These are phyloP conservation scores for Pachypeltis micranthus DNA, from an alignment of 1,140 invertebrate species.

Conservation along the genomic window DNA sequence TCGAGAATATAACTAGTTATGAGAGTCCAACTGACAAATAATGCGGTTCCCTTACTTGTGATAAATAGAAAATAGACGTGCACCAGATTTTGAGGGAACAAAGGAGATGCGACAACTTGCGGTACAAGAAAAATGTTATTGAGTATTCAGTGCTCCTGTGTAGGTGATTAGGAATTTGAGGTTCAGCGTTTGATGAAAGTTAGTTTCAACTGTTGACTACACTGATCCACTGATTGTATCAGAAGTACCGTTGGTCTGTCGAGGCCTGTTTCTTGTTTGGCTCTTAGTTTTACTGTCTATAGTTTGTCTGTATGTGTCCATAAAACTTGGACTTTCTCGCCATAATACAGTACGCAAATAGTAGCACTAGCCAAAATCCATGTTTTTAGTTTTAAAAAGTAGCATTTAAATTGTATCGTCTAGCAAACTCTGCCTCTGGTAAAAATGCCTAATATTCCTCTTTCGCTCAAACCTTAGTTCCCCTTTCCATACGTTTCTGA, in stretches of 20 bases:
- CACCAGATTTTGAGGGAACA: too few relatives aligned
- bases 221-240: neutral
- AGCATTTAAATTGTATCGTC: neutral
- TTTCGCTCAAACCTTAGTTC: neutral
- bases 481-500: neutral
- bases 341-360: neutral
- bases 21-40: too few relatives aligned
- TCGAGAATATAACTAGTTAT: too few relatives aligned
- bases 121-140: too few relatives aligned
- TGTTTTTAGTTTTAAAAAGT: neutral
- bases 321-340: neutral
- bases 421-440: neutral
- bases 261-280: neutral
- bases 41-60: too few relatives aligned
- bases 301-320: neutral
- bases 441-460: neutral
- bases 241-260: neutral
- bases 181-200: too few relatives aligned
- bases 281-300: neutral
- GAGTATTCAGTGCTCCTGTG: too few relatives aligned
- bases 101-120: too few relatives aligned
- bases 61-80: too few relatives aligned
- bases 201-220: too few relatives aligned
- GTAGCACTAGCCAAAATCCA: neutral
- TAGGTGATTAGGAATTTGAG: too few relatives aligned